phyloP scores from a whole-genome alignment of 1,140 invertebrate genomes.

The Heliconius hermathena region DNA sequence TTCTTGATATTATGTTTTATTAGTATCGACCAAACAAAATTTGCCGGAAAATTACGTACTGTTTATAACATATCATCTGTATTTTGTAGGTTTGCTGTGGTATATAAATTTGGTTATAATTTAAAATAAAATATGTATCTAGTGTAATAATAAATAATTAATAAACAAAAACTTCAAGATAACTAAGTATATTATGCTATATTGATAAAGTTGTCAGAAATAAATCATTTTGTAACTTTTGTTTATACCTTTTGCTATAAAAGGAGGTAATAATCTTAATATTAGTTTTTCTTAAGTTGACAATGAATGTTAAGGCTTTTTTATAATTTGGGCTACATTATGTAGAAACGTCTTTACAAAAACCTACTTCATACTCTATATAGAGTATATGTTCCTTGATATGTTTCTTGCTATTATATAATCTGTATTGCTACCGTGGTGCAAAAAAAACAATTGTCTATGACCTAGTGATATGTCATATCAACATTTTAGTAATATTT shows the following conservation, averaged over 20 bases:
- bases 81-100: background rate
- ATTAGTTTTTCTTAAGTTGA: background rate
- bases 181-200: slow-evolving; percentile 1
- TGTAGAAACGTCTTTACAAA: background rate
- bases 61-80: background rate
- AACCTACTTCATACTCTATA: background rate
- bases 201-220: slow-evolving; percentile 9
- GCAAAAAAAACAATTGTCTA: slow-evolving; percentile 40
- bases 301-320: background rate
- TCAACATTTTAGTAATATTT: slow-evolving; percentile 70
- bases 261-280: background rate
- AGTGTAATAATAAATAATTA: background rate
- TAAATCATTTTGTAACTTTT: background rate
- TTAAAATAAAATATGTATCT: background rate
- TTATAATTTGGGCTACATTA: background rate
- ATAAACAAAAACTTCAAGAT: background rate
- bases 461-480: slow-evolving; percentile 66
- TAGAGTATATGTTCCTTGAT: too few relatives aligned
- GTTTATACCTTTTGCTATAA: background rate
- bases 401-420: background rate
- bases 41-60: background rate
- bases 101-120: background rate
- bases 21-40: slow-evolving; percentile 64
- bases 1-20: background rate
- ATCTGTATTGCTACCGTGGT: slow-evolving; percentile 13